These are phyloP conservation scores for Ambastaia sidthimunki DNA, from an alignment of 2,797 vertebrate species.

Conservation along the genomic window DNA sequence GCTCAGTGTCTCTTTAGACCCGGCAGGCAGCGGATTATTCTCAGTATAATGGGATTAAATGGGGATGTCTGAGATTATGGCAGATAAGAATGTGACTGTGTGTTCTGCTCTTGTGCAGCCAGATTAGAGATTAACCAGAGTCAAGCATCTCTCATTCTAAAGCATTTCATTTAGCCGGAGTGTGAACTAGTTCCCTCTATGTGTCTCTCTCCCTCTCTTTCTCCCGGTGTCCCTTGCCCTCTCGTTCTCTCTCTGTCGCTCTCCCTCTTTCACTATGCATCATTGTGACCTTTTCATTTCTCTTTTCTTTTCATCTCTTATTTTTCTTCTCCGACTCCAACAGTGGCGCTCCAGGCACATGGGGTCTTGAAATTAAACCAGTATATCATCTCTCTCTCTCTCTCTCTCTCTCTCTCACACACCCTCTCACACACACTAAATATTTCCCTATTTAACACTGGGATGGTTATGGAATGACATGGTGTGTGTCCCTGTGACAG, in stretches of 20 bases:
- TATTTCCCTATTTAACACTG: constrained; percentile 19
- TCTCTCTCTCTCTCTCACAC: neutral
- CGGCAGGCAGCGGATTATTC: constrained; percentile 28
- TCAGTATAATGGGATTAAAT: constrained; percentile 48
- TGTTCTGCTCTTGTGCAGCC: constrained; percentile 34
- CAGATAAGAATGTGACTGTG: constrained; percentile 44
- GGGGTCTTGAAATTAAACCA: constrained; percentile 49
- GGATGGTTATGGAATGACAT: constrained; percentile 24
- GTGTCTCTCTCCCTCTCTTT: neutral
- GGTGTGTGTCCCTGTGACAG: constrained; percentile 21
- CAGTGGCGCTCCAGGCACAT: constrained; percentile 28
- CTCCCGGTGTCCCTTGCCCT: neutral
- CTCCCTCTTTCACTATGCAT: neutral
- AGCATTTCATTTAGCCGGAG: neutral
- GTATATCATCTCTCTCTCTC: constrained; percentile 44
- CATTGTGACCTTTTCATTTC: constrained; percentile 36
- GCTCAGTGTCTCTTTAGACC: constrained; percentile 3
- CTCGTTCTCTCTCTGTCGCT: neutral
- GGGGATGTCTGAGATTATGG: constrained; percentile 47
- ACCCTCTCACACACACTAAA: neutral
- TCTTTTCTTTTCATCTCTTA: constrained; percentile 22
- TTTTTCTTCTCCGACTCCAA: constrained; percentile 33
- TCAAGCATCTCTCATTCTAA: constrained; percentile 32
- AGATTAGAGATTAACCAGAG: constrained; percentile 47
- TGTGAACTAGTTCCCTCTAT: neutral